Evolutionary conservation across 2,113 vertebrate species (phyloP), one percentile per base, ranked within the genome.

Genomic region (Chinchilla lanigera): DNA sequence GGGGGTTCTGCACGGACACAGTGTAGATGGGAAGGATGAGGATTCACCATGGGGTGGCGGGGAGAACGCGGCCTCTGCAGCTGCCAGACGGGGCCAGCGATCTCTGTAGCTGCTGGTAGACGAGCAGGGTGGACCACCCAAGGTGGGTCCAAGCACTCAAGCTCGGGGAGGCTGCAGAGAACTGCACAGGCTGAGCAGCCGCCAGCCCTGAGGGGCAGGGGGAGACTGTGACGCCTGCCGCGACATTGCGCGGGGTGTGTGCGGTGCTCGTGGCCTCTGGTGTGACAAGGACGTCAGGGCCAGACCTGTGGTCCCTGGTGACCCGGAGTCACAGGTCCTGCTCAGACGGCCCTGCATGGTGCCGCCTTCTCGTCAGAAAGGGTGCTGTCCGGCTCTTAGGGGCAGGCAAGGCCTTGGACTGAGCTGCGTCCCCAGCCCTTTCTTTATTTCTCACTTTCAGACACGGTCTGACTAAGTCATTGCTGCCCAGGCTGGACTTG

Each of bases 261-360:
- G 16, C 56, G 30, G 14, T 4, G 52, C 33, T 52, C 24, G 20
- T 7, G 0, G 65, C 3, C 24, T 9, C 28, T 33, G 33, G 6
- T 16, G 26, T 47, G 1, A 3, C 80, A 54, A 56, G 77, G 1
- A 0, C 4, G 28, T 38, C 14, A 0, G n/a, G 30, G 38, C 16
- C 20, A 14, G 20, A 9, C 50, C 82, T 50, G 73, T 1, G 8
- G 54, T 58, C 56, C 52, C 60, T 13, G 1, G 1, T 12, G 69
- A 73, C 47, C 12, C 41, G 83, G 77, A 26, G 35, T 35, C 87
- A 3, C 3, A 22, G 22, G 38, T 10, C 75, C 77, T 16, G n/a
- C 10, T 5, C 20, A 7, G 9, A 20, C 0, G 0, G 8, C 19
- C 0, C 41, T 28, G 38, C 11, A 50, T 9, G 17, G 33, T 13